A percentile compares a stretch with the other conserved stretches of the same genome.
phyloP scores from a whole-genome alignment of 1,140 invertebrate species.

The Trichonephila clavata region DNA sequence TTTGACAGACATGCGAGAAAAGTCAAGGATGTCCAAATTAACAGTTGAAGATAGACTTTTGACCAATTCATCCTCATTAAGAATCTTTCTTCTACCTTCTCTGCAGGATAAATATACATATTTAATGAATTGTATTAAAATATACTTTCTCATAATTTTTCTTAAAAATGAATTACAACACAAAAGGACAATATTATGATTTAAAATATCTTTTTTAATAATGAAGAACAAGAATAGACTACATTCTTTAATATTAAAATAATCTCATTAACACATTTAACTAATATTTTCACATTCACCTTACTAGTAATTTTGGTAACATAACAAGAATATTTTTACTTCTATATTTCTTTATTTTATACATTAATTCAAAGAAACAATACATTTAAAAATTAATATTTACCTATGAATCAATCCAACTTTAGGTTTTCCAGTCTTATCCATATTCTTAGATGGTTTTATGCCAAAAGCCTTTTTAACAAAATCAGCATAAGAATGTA shows the following conservation, averaged over 20 bases:
- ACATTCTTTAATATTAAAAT: too few relatives aligned
- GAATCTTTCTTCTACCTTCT: constrained; percentile 77
- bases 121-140: not conserved
- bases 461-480: constrained; percentile 66
- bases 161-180: not conserved
- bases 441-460: constrained; percentile 5
- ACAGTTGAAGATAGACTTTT: constrained; percentile 71
- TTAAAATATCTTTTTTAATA: not conserved
- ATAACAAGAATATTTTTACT: too few relatives aligned
- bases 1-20: constrained; percentile 75
- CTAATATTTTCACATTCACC: too few relatives aligned
- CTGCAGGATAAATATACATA: constrained; percentile 59
- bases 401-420: constrained; percentile 75
- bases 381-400: not conserved
- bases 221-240: not conserved
- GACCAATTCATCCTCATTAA: constrained; percentile 78
- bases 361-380: too few relatives aligned
- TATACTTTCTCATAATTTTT: not conserved
- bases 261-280: too few relatives aligned
- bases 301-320: too few relatives aligned
- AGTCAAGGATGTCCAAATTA: constrained; percentile 77
- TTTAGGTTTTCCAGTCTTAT: constrained; percentile 53
- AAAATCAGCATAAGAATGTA: constrained; percentile 66
- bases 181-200: not conserved
- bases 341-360: too few relatives aligned